Percentiles rank a stretch among this genome's conserved stretches.
These are phyloP conservation scores for Cyphomyrus discorhynchus DNA, from an alignment of 2,113 vertebrate genomes.

Conservation along the genomic window DNA sequence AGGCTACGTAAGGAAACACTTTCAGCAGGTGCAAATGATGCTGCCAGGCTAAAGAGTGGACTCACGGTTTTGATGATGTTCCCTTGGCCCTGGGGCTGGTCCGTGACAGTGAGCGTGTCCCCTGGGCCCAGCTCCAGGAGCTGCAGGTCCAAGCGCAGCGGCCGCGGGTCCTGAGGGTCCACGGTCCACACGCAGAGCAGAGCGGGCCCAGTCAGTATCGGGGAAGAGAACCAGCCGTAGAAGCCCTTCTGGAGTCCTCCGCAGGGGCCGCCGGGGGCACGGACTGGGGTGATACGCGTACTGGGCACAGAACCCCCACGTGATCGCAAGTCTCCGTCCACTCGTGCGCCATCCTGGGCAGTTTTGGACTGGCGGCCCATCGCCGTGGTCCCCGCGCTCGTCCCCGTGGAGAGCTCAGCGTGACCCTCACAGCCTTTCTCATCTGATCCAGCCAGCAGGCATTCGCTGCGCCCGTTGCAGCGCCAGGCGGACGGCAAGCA, in stretches of 20 bases:
- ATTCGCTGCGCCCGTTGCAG: conserved; percentile 70
- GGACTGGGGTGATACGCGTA: not conserved
- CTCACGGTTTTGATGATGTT: conserved; percentile 59
- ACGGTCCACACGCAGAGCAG: conserved; percentile 71
- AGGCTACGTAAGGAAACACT: not conserved
- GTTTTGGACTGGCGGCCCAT: conserved; percentile 10
- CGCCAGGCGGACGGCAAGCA: conserved; percentile 64
- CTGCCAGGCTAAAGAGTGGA: conserved; percentile 3
- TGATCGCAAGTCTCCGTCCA: not conserved
- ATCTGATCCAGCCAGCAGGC: conserved; percentile 55
- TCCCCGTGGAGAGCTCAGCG: not conserved
- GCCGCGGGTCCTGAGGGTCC: conserved; percentile 72
- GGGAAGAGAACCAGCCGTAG: conserved; percentile 75
- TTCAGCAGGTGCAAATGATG: not conserved
- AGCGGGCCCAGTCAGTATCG: conserved; percentile 35
- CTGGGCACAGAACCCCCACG: not conserved
- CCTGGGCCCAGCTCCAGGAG: conserved; percentile 57
- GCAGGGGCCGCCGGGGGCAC: conserved; percentile 52
- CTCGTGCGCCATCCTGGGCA: not conserved
- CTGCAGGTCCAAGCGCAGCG: conserved; percentile 69
- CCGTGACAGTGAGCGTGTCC: conserved; percentile 66
- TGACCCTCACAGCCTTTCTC: conserved; percentile 46
- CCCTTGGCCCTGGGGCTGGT: conserved; percentile 51
- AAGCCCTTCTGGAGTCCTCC: conserved; percentile 70
- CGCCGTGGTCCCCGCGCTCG: conserved; percentile 9